These are phyloP conservation scores for Tadarida brasiliensis DNA, from an alignment of 2,797 vertebrate species.

Conservation along the genomic window DNA sequence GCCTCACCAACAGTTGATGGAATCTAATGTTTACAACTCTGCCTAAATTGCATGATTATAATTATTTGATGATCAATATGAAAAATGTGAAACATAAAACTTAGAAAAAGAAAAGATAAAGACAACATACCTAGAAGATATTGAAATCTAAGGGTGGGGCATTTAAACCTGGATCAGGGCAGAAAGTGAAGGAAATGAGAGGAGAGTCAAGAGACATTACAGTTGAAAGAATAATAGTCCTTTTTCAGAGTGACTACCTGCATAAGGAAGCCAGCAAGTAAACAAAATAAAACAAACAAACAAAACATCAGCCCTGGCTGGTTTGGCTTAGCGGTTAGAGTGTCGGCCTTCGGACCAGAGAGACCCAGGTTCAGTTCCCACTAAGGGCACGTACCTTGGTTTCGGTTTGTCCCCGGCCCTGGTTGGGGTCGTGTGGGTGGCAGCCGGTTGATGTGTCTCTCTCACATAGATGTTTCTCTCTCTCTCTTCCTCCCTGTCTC, in stretches of 20 bases:
- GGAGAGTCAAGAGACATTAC: neutral
- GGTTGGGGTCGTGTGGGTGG: no score
- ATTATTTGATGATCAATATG: neutral
- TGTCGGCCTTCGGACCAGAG: no score
- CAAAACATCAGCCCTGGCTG: neutral
- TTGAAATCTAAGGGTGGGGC: neutral
- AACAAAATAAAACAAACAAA: neutral
- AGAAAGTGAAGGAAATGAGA: neutral
- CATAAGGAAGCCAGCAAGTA: neutral
- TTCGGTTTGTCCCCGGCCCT: no score
- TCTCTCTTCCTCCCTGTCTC: no score
- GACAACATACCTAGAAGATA: neutral
- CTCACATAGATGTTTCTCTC: no score
- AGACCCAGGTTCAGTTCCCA: no score
- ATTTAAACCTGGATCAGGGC: neutral
- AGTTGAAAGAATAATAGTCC: neutral
- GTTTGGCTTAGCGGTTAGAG: no score
- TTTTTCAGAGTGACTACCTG: neutral
- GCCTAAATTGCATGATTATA: neutral
- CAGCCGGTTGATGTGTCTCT: no score
- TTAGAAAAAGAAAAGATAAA: slow-evolving; percentile 7
- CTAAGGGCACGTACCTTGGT: no score
- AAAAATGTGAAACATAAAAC: slow-evolving; percentile 17
- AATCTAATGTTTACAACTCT: neutral
- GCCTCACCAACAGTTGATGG: neutral